Percentiles rank a stretch among this genome's conserved stretches.
These are phyloP conservation scores for Leptinotarsa defecta DNA, from an alignment of 1,140 invertebrate genomes.

Conservation along the genomic window DNA sequence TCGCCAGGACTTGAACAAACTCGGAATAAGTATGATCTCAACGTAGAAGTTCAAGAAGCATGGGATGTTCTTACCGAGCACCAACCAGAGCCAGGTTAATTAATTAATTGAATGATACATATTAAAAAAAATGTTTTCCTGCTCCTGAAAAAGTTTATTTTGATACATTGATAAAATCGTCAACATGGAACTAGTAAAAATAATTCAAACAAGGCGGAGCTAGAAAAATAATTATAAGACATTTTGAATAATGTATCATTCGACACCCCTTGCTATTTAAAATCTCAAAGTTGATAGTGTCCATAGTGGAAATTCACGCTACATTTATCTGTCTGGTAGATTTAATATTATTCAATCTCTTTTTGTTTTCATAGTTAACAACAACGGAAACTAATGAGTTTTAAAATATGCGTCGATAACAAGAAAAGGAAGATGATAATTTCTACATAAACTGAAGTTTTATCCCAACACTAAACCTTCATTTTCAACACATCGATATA, in stretches of 20 bases:
- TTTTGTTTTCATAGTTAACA: constrained; percentile 1
- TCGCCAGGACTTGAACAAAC: background rate
- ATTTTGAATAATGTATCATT: background rate
- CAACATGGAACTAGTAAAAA: background rate
- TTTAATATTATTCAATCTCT: background rate
- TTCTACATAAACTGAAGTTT: no score
- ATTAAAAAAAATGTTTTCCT: background rate
- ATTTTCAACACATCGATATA: no score
- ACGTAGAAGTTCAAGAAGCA: background rate
- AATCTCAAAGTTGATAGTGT: constrained; percentile 2
- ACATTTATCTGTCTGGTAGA: background rate
- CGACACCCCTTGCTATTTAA: background rate
- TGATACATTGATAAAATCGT: background rate
- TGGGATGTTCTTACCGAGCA: background rate
- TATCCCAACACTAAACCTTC: no score
- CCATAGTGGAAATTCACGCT: background rate
- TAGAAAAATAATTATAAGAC: background rate
- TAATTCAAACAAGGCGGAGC: constrained; percentile 1
- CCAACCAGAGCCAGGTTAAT: constrained; percentile 2
- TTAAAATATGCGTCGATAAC: background rate
- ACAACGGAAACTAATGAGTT: background rate
- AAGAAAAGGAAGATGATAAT: background rate
- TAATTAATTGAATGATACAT: background rate
- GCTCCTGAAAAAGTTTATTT: background rate
- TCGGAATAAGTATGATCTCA: background rate